phyloP scores from a whole-genome alignment of 1,140 invertebrate genomes.

The Mya arenaria region DNA sequence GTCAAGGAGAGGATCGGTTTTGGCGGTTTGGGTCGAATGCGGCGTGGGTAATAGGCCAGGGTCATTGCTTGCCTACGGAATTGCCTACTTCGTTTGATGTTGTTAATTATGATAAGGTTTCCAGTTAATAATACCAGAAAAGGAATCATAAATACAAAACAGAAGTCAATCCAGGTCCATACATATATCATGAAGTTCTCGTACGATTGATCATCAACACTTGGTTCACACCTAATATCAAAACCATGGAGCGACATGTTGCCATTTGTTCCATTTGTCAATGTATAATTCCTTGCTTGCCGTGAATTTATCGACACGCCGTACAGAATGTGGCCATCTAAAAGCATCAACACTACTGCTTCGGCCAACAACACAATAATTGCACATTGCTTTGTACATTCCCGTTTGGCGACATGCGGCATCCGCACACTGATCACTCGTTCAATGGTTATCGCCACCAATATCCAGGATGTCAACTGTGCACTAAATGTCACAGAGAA shows the following conservation, averaged over 20 bases:
- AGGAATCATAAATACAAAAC: constrained; percentile 14
- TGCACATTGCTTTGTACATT: constrained; percentile 34
- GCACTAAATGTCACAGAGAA: constrained; percentile 53
- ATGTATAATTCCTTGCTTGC: neutral
- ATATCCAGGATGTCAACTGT: constrained; percentile 66
- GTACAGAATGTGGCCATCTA: constrained; percentile 40
- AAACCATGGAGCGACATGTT: neutral
- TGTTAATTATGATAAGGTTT: constrained; percentile 29
- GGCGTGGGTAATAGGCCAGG: too few species aligned
- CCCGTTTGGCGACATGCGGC: constrained; percentile 52
- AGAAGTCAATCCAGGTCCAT: constrained; percentile 45
- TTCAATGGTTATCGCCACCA: constrained; percentile 67
- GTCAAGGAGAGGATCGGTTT: constrained; percentile 25
- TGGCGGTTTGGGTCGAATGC: neutral
- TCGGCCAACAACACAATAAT: neutral
- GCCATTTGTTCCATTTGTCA: neutral
- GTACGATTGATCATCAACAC: neutral
- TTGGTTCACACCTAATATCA: neutral
- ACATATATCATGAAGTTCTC: neutral
- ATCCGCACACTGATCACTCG: constrained; percentile 60
- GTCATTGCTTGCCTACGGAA: neutral
- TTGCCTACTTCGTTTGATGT: constrained; percentile 16
- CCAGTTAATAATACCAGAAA: constrained; percentile 5
- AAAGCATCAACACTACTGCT: neutral
- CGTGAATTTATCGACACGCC: neutral